Evolutionary conservation across 1,140 invertebrate species (phyloP), one percentile per base, ranked within the genome.

Genomic region (Amyelois transitella): DNA sequence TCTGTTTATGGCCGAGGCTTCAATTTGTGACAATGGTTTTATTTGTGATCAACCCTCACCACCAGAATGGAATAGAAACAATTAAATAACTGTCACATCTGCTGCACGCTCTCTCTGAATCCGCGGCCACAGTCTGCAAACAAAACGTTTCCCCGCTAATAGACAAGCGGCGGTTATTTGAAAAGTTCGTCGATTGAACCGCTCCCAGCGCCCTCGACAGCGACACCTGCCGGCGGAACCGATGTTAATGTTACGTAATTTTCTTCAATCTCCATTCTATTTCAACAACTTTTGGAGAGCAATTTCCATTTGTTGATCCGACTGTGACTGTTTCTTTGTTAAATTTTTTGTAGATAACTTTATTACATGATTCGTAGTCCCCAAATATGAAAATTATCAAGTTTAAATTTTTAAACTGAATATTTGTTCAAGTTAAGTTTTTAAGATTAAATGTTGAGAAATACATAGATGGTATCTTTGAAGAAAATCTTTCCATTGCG

Each of bases 81-180:
- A 10, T 28, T 8, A 6, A 28, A 1, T 5, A 28, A 2, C 25
- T 8, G 2, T 28, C 25, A 28, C 7, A 28, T 28, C 25, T 28
- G 25, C n/a, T 28, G 12, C 25, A 10, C 25, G 7, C 7, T 28
- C 1, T 28, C 7, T 10, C 12, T 28, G 7, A 8, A 12, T 28
- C 25, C 25, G 25, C 25, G 25, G 24, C 19, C n/a, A n/a, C n/a
- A 43, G 45, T 17, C 6, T 53, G 44, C 25, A 48, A 55, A 49
- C 45, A 55, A 48, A 51, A 51, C 19, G 47, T 47, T 47, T 19
- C 43, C 43, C 19, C 43, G 53, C 55, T 63, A 55, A 59, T 59
- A 63, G 56, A 55, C 53, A 63, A 56, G 51, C 55, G 56, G 19
- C 47, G 45, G 61, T 63, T 63, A 63, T 63, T 63, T 53, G 56